Percentiles rank a stretch among this genome's conserved stretches.
Evolutionary conservation across 2,113 vertebrate species (phyloP).

Genomic region (Notothenia coriiceps): DNA sequence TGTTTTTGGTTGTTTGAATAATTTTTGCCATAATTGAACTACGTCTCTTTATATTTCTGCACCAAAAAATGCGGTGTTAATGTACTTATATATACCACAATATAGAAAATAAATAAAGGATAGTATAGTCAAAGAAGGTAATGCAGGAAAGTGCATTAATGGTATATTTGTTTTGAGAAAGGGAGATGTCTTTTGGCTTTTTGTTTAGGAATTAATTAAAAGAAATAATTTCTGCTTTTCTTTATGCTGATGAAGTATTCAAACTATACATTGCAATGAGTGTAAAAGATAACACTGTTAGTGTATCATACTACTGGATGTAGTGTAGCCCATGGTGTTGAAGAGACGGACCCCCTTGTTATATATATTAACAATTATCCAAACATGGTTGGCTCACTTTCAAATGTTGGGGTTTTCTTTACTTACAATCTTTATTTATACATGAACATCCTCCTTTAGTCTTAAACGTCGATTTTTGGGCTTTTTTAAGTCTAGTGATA

Average conservation of each 20-base stretch:
- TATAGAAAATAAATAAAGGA: background rate
- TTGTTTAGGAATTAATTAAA: background rate
- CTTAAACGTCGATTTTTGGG: background rate
- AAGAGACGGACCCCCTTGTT: background rate
- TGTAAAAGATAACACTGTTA: background rate
- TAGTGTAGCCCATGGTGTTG: background rate
- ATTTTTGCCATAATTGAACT: slow-evolving; percentile 53
- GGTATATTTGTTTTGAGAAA: background rate
- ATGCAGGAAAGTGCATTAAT: background rate
- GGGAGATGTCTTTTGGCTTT: background rate
- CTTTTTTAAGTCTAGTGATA: background rate
- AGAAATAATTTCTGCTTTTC: background rate
- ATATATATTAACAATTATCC: background rate
- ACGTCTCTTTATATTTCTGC: slow-evolving; percentile 6
- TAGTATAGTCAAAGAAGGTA: background rate
- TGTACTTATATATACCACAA: background rate
- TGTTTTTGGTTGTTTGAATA: slow-evolving; percentile 80
- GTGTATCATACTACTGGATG: background rate
- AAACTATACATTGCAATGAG: slow-evolving; percentile 2
- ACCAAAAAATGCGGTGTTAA: background rate
- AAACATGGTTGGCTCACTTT: background rate
- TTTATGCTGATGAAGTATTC: background rate
- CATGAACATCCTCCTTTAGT: background rate
- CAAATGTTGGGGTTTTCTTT: background rate
- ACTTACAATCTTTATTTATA: background rate